These are phyloP conservation scores for Chirona hameri DNA, from an alignment of 2,888 invertebrate species.

Conservation along the genomic window DNA sequence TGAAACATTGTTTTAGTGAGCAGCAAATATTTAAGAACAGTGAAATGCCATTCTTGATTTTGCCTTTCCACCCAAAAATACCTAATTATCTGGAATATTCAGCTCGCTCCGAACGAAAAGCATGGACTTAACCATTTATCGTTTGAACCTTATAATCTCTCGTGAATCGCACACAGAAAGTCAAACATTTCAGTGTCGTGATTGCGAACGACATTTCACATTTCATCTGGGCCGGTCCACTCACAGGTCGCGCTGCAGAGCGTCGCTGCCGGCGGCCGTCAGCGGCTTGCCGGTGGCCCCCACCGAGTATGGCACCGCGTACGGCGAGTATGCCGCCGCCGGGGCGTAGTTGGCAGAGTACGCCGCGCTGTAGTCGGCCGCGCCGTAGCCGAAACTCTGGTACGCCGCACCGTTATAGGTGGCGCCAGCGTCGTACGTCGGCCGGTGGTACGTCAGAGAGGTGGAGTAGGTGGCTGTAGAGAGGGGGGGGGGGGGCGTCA, in stretches of 20 bases:
- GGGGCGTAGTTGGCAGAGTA: conserved; percentile 34
- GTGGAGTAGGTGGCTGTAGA: conserved; percentile 31
- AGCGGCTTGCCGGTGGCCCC: conserved; percentile 34
- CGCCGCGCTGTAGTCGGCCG: conserved; percentile 2
- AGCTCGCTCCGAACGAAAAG: too few species aligned
- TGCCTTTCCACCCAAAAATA: too few species aligned
- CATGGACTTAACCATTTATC: too few species aligned
- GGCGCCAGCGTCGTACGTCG: conserved; percentile 7
- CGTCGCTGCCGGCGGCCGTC: conserved; percentile 29
- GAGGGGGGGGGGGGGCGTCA: not conserved
- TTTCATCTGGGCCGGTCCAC: not conserved
- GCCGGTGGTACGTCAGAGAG: conserved; percentile 5
- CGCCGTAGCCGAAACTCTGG: not conserved
- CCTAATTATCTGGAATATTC: too few species aligned
- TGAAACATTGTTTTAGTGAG: too few species aligned
- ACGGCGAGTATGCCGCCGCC: conserved; percentile 38
- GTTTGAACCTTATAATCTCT: too few species aligned
- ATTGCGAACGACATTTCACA: too few species aligned
- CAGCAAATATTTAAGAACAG: too few species aligned
- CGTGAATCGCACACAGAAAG: conserved; percentile 29
- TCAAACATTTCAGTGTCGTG: too few species aligned
- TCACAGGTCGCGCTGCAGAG: not conserved
- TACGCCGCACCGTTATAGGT: conserved; percentile 23
- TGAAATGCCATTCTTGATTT: too few species aligned
- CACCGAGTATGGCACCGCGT: conserved; percentile 38